Evolutionary conservation across 2,888 invertebrate species (phyloP).

Genomic region (Hydriomena furcata): DNA sequence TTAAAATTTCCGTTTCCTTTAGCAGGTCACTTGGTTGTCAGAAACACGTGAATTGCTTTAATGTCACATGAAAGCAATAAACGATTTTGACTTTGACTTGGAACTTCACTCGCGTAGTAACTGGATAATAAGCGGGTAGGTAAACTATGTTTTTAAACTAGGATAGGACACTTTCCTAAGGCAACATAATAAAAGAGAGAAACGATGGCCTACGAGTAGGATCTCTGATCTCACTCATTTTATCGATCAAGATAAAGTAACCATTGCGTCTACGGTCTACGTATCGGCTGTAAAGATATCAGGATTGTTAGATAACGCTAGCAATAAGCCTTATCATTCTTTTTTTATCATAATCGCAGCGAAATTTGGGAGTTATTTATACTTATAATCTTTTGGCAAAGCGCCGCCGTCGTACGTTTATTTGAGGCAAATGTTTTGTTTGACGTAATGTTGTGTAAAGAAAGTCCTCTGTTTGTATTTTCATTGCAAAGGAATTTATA

Average conservation of each 20-base stretch:
- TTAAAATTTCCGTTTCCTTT: neutral
- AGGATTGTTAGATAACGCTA: conserved; percentile 21
- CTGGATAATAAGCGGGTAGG: too few relatives aligned
- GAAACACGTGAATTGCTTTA: too few relatives aligned
- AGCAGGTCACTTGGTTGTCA: neutral
- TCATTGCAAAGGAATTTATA: conserved; percentile 9
- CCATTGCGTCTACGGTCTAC: neutral
- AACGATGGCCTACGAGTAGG: conserved; percentile 2
- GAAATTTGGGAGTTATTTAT: conserved; percentile 49
- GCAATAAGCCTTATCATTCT: conserved; percentile 41
- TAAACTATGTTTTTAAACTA: too few relatives aligned
- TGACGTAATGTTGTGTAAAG: conserved; percentile 22
- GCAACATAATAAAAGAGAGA: conserved; percentile 1
- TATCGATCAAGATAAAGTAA: conserved; percentile 20
- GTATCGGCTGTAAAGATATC: conserved; percentile 6
- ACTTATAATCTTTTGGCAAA: conserved; percentile 52
- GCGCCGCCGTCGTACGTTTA: conserved; percentile 44
- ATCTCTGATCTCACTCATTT: conserved; percentile 15
- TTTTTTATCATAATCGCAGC: conserved; percentile 46
- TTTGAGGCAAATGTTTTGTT: conserved; percentile 42
- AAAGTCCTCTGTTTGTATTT: conserved; percentile 17
- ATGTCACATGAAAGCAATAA: too few relatives aligned
- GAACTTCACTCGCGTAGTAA: too few relatives aligned
- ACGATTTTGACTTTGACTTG: too few relatives aligned
- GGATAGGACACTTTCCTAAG: too few relatives aligned